phyloP scores from a whole-genome alignment of 2,888 invertebrate genomes.

The Ormyrus rosae region DNA sequence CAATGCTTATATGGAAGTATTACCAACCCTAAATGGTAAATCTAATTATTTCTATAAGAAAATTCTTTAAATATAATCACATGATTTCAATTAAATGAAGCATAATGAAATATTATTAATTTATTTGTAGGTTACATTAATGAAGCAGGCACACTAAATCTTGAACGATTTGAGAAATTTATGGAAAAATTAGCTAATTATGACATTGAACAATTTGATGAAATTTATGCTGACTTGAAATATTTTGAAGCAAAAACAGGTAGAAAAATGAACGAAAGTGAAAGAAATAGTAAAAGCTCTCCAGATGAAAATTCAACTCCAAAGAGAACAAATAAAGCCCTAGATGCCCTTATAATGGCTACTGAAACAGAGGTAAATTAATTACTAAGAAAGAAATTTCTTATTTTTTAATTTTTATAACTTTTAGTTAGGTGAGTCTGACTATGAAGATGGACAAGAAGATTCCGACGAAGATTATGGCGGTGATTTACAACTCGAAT shows the following conservation, averaged over 20 bases:
- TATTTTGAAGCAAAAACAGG: slow-evolving; percentile 90
- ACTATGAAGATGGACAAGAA: slow-evolving; percentile 67
- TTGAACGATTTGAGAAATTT: slow-evolving; percentile 90
- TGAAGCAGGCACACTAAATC: slow-evolving; percentile 89
- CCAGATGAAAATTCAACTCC: slow-evolving; percentile 60
- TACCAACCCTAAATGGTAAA: slow-evolving; percentile 90
- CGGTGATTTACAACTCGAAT: slow-evolving; percentile 82
- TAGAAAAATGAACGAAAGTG: slow-evolving; percentile 77
- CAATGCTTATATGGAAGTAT: slow-evolving; percentile 89
- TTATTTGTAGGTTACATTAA: slow-evolving; percentile 89
- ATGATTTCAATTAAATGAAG: slow-evolving; percentile 4
- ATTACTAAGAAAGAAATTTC: not conserved
- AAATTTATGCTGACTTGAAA: slow-evolving; percentile 87
- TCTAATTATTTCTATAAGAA: slow-evolving; percentile 24
- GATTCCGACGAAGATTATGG: slow-evolving; percentile 61
- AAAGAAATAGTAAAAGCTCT: slow-evolving; percentile 70
- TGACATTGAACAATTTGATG: slow-evolving; percentile 86
- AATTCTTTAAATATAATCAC: not conserved
- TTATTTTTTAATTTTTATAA: slow-evolving; percentile 4
- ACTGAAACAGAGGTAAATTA: slow-evolving; percentile 42
- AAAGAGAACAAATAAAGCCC: slow-evolving; percentile 73
- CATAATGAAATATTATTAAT: not conserved
- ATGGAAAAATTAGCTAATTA: slow-evolving; percentile 85
- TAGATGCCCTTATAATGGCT: slow-evolving; percentile 68
- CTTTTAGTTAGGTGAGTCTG: slow-evolving; percentile 61